Conservation (phyloP, 2,113 vertebrate species). For the Falcunculus frontatus region DNA sequence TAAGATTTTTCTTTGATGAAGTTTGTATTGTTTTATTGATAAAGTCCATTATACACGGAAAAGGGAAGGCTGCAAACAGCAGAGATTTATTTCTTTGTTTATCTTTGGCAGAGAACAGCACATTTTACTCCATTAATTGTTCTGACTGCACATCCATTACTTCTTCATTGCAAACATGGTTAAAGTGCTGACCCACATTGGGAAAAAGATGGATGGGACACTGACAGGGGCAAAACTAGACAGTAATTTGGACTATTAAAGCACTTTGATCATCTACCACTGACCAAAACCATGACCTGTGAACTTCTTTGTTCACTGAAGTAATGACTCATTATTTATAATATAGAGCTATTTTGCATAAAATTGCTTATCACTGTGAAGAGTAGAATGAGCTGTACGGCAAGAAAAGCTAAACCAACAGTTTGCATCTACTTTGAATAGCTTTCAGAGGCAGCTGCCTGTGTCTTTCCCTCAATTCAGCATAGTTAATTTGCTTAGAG, state of each 20-base stretch:
- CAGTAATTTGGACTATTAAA: background rate
- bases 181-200: background rate
- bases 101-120: slow-evolving; percentile 11
- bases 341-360: slow-evolving; percentile 15
- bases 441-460: background rate
- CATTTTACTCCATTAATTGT: slow-evolving; percentile 48
- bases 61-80: slow-evolving; percentile 30
- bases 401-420: background rate
- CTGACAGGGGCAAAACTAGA: background rate
- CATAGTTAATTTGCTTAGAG: background rate
- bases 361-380: background rate
- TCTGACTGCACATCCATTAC: slow-evolving; percentile 37
- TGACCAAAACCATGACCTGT: background rate
- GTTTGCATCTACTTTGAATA: background rate
- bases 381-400: background rate
- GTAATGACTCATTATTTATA: background rate
- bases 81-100: slow-evolving; percentile 62
- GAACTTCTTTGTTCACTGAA: background rate
- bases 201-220: background rate
- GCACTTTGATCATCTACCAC: background rate
- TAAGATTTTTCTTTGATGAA: slow-evolving; percentile 52
- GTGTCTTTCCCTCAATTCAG: background rate
- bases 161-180: slow-evolving; percentile 12
- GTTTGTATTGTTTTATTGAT: slow-evolving; percentile 65
- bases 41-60: slow-evolving; percentile 43